A percentile compares a stretch with the other conserved stretches of the same genome.
phyloP scores from a whole-genome alignment of 92 coral and sea anemone genomes.

The Palythoa heliodiscus region DNA sequence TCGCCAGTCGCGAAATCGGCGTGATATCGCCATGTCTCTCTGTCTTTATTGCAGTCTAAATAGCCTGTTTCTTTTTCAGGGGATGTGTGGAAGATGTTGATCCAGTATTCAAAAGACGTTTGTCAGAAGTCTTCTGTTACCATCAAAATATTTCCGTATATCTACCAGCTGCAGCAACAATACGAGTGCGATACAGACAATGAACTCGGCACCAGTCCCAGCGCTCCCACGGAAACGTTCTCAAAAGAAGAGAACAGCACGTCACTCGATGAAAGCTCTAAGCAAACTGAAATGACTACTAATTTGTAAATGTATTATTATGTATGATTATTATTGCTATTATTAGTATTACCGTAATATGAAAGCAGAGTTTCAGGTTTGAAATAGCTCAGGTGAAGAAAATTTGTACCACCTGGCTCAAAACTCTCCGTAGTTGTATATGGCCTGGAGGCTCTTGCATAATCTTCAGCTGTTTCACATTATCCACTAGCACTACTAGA shows the following conservation, averaged over 20 bases:
- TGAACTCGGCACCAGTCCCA: conserved; percentile 44
- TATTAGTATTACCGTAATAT: too few species aligned
- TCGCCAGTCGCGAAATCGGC: background rate
- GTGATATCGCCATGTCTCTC: too few species aligned
- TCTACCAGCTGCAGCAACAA: conserved; percentile 64
- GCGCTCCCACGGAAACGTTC: background rate
- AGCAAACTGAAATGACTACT: background rate
- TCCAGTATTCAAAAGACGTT: conserved; percentile 75
- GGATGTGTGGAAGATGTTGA: conserved; percentile 82
- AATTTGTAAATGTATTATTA: too few species aligned
- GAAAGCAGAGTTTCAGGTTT: too few species aligned
- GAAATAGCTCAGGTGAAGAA: too few species aligned
- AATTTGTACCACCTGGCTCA: too few species aligned
- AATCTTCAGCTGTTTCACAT: too few species aligned
- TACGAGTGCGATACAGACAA: conserved; percentile 80
- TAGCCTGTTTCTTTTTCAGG: conserved; percentile 51
- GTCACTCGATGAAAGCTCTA: background rate
- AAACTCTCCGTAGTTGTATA: too few species aligned
- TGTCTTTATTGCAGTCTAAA: background rate
- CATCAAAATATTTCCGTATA: conserved; percentile 66
- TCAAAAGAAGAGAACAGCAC: background rate
- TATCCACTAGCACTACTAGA: too few species aligned
- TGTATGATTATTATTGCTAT: too few species aligned
- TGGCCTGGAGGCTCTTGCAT: too few species aligned
- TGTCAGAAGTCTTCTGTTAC: conserved; percentile 78